Evolutionary conservation across 2,797 vertebrate species (phyloP), one percentile per base, ranked within the genome.

Genomic region (Pelobates cultripes): DNA sequence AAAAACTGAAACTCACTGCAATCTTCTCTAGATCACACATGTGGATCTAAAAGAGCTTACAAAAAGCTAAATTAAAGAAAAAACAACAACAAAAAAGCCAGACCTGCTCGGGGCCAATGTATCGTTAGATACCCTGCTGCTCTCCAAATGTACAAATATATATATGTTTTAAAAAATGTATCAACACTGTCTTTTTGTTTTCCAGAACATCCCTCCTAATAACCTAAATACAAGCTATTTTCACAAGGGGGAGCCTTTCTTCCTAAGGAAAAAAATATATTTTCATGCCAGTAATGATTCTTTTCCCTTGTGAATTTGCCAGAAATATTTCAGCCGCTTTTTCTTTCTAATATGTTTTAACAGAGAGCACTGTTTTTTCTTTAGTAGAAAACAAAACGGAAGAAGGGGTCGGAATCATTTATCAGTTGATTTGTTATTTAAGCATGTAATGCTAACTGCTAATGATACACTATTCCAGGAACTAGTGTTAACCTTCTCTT

Each of bases 221-320:
- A 75, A 55, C 43, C 55, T 79, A 70, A 83, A 66, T 81, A 72
- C 77, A 78, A 12, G 43, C 75, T 70, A 78, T 78, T 83, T 75
- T 78, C 81, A 83, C 77, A 75, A 83, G 77, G 66, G 82, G 82
- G 82, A 83, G 82, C 82, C 76, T 79, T 75, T 79, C 71, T 63
- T 79, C 78, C 69, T 45, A 78, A 73, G 51, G 75, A 83, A 72
- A 82, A 82, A 28, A 70, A 83, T 43, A 70, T 51, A 75, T 78
- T 78, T 81, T 70, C 42, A 44, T 40, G 28, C n/a, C 43, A 44
- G 67, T 53, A 28, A 75, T 42, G 40, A 68, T 75, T 61, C 60
- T 70, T 81, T 28, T 74, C 45, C 79, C 66, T 70, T 40, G 64
- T 69, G 53, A 45, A 75, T 75, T 70, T 75, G 72, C 70, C 51